A percentile compares a stretch with the other conserved stretches of the same genome.
Evolutionary conservation across 1,140 invertebrate genomes (phyloP).

Genomic region (Lycorma delicatula): DNA sequence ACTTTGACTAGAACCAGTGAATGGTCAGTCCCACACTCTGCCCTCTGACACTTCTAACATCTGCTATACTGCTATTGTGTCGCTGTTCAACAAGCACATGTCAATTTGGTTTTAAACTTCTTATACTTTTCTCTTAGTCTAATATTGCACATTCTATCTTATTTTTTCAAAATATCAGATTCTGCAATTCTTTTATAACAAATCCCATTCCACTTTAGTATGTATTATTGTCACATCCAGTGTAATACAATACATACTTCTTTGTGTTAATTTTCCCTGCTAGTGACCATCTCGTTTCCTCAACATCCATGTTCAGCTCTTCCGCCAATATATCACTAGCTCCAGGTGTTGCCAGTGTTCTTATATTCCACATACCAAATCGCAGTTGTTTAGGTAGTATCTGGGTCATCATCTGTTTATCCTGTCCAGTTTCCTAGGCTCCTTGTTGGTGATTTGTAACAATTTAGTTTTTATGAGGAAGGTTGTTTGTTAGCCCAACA

Average conservation of each 20-base stretch:
- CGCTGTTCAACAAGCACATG: slow-evolving; percentile 13
- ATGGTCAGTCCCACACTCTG: slow-evolving; percentile 11
- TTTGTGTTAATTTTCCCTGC: slow-evolving; percentile 3
- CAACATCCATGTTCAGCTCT: not conserved
- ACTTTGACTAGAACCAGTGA: not conserved
- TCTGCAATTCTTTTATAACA: no score
- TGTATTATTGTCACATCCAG: not conserved
- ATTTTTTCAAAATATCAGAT: no score
- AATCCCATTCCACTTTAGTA: not conserved
- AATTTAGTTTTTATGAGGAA: not conserved
- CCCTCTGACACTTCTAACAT: slow-evolving; percentile 17
- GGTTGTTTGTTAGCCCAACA: not conserved
- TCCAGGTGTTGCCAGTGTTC: not conserved
- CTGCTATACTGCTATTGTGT: slow-evolving; percentile 8
- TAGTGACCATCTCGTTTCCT: slow-evolving; percentile 2
- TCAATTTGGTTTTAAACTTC: slow-evolving; percentile 22
- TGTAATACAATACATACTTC: not conserved
- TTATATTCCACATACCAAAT: slow-evolving; percentile 9
- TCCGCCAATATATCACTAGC: slow-evolving; percentile 5
- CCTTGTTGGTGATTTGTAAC: not conserved
- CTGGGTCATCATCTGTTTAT: not conserved
- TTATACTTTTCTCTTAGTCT: no score
- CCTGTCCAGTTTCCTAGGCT: not conserved
- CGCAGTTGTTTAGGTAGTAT: not conserved
- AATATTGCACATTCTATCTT: no score